A percentile compares a stretch with the other conserved stretches of the same genome.
phyloP scores from a whole-genome alignment of 2,113 vertebrate genomes.

The Monopterus albus region DNA sequence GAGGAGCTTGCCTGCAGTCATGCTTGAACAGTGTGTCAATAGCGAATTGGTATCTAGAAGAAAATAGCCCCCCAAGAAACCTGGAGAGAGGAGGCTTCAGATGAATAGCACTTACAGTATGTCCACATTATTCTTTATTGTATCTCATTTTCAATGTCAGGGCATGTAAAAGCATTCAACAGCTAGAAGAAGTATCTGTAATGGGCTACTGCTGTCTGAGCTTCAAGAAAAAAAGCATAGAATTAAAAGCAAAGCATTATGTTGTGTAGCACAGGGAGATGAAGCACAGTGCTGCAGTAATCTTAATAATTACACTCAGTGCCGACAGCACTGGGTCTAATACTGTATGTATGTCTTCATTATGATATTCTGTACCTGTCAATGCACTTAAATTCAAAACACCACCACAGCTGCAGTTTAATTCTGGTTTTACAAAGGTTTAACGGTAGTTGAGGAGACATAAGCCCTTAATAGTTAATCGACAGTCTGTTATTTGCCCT shows the following conservation, averaged over 20 bases:
- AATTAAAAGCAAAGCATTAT: conserved; percentile 21
- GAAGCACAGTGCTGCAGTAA: background rate
- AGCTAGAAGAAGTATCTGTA: conserved; percentile 28
- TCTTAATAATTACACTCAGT: too few relatives aligned
- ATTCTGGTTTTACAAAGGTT: too few relatives aligned
- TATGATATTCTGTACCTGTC: too few relatives aligned
- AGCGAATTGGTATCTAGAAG: conserved; percentile 53
- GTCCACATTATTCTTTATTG: conserved; percentile 19
- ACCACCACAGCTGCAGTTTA: too few relatives aligned
- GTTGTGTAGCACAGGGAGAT: conserved; percentile 4
- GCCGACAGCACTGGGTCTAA: too few relatives aligned
- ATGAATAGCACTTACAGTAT: conserved; percentile 35
- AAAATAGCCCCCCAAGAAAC: conserved; percentile 44
- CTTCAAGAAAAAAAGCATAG: background rate
- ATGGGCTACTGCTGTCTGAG: conserved; percentile 27
- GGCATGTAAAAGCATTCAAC: conserved; percentile 50
- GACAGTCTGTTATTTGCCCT: too few relatives aligned
- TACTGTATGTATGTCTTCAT: too few relatives aligned
- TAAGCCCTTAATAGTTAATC: too few relatives aligned
- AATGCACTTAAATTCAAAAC: too few relatives aligned
- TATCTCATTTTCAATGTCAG: conserved; percentile 41
- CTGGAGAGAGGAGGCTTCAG: conserved; percentile 28
- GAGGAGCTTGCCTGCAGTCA: conserved; percentile 27
- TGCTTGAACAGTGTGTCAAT: conserved; percentile 58
- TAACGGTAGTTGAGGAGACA: too few relatives aligned